Base-by-base conservation (phyloP, 2,797 vertebrate species). In the Zalophus californianus region DNA sequence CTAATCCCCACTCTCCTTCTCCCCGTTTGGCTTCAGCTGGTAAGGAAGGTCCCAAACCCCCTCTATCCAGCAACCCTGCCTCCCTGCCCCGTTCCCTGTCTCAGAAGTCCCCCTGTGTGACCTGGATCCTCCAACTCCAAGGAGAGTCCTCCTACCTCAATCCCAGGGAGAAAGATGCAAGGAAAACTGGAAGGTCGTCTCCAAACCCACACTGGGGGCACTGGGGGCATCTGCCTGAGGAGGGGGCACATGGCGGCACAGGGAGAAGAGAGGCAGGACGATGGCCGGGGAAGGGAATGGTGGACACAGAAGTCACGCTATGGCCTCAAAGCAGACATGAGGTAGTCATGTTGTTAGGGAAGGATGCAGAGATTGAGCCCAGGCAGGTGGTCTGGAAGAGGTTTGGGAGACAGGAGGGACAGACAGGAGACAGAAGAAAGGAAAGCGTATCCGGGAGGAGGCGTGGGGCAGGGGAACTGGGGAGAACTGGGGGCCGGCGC, bases 291-390 rank as follows among this genome's bases (percentile, higher is more conserved):
- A 38, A 10, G 56, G 1, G 5, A 3, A 41, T 0, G 9, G 88
- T 23, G 20, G 96, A 68, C 79, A 68, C 32, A 29, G 86, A 77
- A 62, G 75, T 94, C 79, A n/a, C 41, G n/a, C 32, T 66, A 13
- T 64, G 82, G 93, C 96, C 97, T 96, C 80, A 60, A 98, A 98
- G 97, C 96, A 98, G 98, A 98, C 97, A 97, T 99, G 99, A 99
- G 99, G 99, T 99, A 99, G 99, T 98, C 98, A 94, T 96, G 99
- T 99, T 99, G 99, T 98, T 97, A 98, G 96, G 92, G 92, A 86
- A 94, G 82, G 95, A 66, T 25, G 75, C 85, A 66, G 68, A 90
- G 70, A 78, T 2, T 44, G 80, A 91, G 48, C 60, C 60, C 50
- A 85, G 82, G 80, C 50, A 62, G 66, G 66, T 82, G 50, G 84